A percentile compares a stretch with the other conserved stretches of the same genome.
These are phyloP conservation scores for Drosophila neoperkinsi DNA, from an alignment of 2,888 invertebrate genomes.

Conservation along the genomic window DNA sequence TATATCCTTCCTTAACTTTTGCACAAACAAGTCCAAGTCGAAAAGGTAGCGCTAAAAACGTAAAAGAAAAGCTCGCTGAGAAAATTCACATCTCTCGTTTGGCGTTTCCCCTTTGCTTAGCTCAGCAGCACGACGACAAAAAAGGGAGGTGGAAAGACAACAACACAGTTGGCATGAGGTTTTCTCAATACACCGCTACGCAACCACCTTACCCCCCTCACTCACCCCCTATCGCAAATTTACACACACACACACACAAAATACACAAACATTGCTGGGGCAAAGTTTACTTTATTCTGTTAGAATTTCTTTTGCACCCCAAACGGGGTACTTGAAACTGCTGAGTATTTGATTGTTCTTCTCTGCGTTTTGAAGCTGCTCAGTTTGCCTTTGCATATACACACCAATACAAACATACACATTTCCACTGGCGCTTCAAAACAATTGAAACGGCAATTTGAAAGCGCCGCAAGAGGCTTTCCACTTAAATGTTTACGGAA, in stretches of 20 bases:
- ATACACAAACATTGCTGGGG: constrained; percentile 25
- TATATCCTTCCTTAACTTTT: constrained; percentile 78
- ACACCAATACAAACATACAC: neutral
- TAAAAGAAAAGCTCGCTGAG: constrained; percentile 24
- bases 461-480: neutral
- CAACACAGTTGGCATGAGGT: constrained; percentile 9
- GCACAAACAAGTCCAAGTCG: constrained; percentile 78
- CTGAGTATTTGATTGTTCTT: constrained; percentile 45
- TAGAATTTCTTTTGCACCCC: constrained; percentile 39
- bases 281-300: constrained; percentile 54
- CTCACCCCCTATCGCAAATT: neutral
- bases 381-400: constrained; percentile 4
- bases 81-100: constrained; percentile 42
- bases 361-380: constrained; percentile 5
- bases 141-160: neutral
- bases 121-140: constrained; percentile 33
- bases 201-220: neutral
- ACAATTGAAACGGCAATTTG: neutral
- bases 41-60: constrained; percentile 64
- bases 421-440: neutral
- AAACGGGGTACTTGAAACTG: constrained; percentile 16
- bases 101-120: constrained; percentile 47
- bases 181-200: constrained; percentile 34
- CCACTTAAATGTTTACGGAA: neutral
- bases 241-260: neutral